These are phyloP conservation scores for Chaunax sp. DNA, from an alignment of 2,797 vertebrate species.

Conservation along the genomic window DNA sequence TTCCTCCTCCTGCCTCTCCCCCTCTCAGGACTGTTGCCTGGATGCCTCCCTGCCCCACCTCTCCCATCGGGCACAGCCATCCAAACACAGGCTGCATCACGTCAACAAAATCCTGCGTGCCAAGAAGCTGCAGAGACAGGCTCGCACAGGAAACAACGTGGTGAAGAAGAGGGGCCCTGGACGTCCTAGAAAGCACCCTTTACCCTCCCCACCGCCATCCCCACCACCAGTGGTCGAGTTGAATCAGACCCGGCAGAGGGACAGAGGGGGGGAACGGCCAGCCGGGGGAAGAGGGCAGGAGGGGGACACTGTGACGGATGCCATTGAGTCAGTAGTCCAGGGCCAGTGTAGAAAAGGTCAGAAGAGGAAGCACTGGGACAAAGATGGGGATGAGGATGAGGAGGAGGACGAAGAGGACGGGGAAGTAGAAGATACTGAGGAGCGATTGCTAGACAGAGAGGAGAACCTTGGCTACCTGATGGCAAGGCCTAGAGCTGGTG, in stretches of 20 bases:
- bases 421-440: constrained; percentile 72
- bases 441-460: constrained; percentile 67
- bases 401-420: constrained; percentile 65
- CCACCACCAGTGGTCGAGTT: constrained; percentile 68
- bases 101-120: constrained; percentile 99
- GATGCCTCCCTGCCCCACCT: constrained; percentile 75
- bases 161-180: constrained; percentile 96
- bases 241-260: constrained; percentile 63
- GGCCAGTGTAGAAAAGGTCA: constrained; percentile 88
- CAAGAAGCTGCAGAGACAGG: constrained; percentile 97
- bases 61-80: constrained; percentile 84
- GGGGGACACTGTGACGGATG: constrained; percentile 86
- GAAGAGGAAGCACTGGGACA: constrained; percentile 86
- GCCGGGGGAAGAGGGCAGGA: constrained; percentile 66
- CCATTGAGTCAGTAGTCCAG: constrained; percentile 95
- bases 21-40: constrained; percentile 73
- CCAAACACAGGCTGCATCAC: constrained; percentile 96
- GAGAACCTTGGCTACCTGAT: constrained; percentile 69
- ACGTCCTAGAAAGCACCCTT: constrained; percentile 89
- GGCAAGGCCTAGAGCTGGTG: constrained; percentile 61
- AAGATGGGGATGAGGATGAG: constrained; percentile 75
- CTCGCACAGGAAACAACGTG: constrained; percentile 94
- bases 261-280: constrained; percentile 61
- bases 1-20: constrained; percentile 70
- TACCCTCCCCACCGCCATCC: constrained; percentile 81